phyloP scores from a whole-genome alignment of 2,113 vertebrate genomes.

The Neodon shergylaensis region DNA sequence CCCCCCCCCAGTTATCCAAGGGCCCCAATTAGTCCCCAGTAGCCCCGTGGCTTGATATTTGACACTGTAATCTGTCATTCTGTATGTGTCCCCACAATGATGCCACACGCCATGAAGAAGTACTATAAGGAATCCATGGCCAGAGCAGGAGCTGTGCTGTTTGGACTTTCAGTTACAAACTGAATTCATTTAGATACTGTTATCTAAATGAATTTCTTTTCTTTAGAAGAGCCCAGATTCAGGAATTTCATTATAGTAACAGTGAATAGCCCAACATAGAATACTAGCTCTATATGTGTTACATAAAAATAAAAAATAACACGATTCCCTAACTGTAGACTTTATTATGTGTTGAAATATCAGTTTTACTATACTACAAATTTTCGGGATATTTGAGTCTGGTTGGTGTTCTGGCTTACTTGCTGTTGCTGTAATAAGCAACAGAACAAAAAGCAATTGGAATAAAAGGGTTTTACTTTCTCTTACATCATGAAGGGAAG shows the following conservation, averaged over 20 bases:
- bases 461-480: neutral
- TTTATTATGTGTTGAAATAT: constrained; percentile 25
- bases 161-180: neutral
- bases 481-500: neutral
- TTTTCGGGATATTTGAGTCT: neutral
- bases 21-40: neutral
- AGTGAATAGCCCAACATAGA: neutral
- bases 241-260: neutral
- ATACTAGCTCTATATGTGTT: neutral
- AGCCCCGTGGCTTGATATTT: neutral
- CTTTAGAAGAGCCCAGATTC: neutral
- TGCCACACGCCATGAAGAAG: neutral
- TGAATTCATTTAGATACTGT: neutral
- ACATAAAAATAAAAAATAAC: neutral
- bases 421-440: neutral
- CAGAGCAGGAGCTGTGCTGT: neutral
- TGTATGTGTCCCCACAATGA: neutral
- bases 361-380: neutral
- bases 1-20: neutral
- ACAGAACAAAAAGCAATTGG: neutral
- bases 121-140: neutral
- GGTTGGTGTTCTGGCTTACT: neutral
- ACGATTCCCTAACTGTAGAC: constrained; percentile 6
- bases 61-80: neutral
- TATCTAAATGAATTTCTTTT: neutral